These are phyloP conservation scores for Catostylus mosaicus DNA, from an alignment of 30 jellyfish, hydroid and myxozoan genomes.

Conservation along the genomic window DNA sequence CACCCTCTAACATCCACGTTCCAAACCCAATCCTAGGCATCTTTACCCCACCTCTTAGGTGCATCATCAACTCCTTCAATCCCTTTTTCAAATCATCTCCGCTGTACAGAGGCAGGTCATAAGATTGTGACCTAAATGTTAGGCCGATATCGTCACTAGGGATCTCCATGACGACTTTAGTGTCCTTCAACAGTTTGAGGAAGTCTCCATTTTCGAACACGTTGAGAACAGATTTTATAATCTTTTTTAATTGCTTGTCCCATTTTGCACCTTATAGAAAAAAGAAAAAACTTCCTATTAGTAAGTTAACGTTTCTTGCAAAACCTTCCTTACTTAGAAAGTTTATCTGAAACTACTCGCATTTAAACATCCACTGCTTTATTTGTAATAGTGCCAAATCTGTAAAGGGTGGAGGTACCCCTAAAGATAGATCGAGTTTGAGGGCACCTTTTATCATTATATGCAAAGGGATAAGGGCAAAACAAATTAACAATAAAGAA, in stretches of 20 bases:
- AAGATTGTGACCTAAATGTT: conserved; percentile 32
- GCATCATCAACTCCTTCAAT: conserved; percentile 25
- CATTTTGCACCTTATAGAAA: conserved; percentile 25
- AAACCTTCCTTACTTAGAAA: too few species aligned
- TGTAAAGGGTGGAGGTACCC: background rate
- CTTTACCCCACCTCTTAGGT: conserved; percentile 50
- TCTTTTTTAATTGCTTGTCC: conserved; percentile 18
- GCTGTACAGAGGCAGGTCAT: conserved; percentile 47
- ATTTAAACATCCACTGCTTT: too few species aligned
- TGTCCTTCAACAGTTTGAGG: conserved; percentile 15
- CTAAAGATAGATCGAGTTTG: background rate
- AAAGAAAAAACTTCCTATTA: background rate
- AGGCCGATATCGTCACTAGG: conserved; percentile 69
- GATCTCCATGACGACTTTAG: conserved; percentile 40
- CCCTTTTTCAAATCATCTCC: conserved; percentile 49
- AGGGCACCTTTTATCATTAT: background rate
- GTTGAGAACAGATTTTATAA: conserved; percentile 7
- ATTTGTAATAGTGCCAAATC: too few species aligned
- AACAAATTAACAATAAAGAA: background rate
- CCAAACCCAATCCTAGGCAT: conserved; percentile 83
- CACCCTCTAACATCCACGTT: conserved; percentile 67
- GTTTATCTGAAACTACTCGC: too few species aligned
- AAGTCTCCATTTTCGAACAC: conserved; percentile 22
- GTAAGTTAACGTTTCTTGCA: too few species aligned
- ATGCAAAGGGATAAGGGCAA: background rate